phyloP scores from a whole-genome alignment of 2,888 invertebrate genomes.

The Thera britannica region DNA sequence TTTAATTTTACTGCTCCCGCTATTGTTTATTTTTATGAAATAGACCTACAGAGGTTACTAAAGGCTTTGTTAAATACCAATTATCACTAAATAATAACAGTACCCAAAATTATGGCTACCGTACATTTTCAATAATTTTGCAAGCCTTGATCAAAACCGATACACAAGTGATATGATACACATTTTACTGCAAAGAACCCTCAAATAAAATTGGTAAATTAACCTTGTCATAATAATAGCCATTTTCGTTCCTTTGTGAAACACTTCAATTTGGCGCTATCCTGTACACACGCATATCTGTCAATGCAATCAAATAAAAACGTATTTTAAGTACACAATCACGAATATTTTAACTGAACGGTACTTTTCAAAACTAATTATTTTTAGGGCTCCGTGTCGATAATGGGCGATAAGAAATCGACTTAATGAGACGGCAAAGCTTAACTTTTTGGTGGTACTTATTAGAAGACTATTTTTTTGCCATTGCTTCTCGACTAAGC shows the following conservation, averaged over 20 bases:
- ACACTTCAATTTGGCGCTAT: constrained; percentile 39
- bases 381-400: constrained; percentile 31
- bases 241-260: constrained; percentile 32
- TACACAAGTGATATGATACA: constrained; percentile 33
- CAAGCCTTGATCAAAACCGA: background rate
- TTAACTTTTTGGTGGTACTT: constrained; percentile 8
- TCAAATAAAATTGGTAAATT: constrained; percentile 28
- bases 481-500: too few species aligned
- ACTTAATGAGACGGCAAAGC: constrained; percentile 15
- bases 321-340: constrained; percentile 42
- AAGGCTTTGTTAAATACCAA: too few species aligned
- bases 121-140: background rate
- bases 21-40: too few species aligned
- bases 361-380: constrained; percentile 43
- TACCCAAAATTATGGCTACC: too few species aligned
- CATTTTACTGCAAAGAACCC: constrained; percentile 25
- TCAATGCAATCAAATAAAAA: constrained; percentile 41
- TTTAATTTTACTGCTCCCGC: too few species aligned
- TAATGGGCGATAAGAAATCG: constrained; percentile 28
- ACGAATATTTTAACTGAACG: constrained; percentile 39
- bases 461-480: constrained; percentile 18
- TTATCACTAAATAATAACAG: too few species aligned
- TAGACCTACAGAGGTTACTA: too few species aligned
- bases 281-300: constrained; percentile 37
- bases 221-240: constrained; percentile 43